Percentiles rank a stretch among this genome's conserved stretches.
Evolutionary conservation across 2,888 invertebrate genomes (phyloP).

Genomic region (Clitarchus hookeri): DNA sequence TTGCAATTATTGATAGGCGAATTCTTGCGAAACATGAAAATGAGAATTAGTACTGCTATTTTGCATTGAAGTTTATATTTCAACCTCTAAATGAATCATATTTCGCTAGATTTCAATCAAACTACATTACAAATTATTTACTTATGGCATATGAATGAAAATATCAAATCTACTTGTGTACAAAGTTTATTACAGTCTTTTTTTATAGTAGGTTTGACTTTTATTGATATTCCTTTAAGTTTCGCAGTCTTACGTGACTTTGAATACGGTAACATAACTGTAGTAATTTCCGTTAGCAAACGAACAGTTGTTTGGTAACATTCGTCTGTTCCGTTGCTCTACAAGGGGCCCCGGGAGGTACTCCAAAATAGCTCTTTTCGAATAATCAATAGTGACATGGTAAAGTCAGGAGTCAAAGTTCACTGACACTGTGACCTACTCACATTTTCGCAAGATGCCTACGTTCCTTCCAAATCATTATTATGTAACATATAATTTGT

Average conservation of each 20-base stretch:
- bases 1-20: no score
- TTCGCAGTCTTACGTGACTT: background rate
- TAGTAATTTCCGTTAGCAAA: background rate
- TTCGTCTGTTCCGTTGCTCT: background rate
- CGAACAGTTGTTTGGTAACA: background rate
- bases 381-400: background rate
- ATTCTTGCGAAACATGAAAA: no score
- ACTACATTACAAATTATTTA: no score
- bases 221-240: background rate
- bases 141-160: no score
- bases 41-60: no score
- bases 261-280: background rate
- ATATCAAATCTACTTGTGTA: no score
- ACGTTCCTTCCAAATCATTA: background rate
- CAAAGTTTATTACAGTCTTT: no score
- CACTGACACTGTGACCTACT: conserved; percentile 2
- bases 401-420: conserved; percentile 8
- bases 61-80: no score
- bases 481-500: no score
- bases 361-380: conserved; percentile 9
- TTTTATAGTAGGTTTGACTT: no score
- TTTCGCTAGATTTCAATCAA: no score
- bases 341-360: background rate
- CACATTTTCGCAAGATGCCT: background rate
- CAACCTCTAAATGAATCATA: no score